phyloP scores from a whole-genome alignment of 2,113 vertebrate species.

The Campylorhamphus procurvoides region DNA sequence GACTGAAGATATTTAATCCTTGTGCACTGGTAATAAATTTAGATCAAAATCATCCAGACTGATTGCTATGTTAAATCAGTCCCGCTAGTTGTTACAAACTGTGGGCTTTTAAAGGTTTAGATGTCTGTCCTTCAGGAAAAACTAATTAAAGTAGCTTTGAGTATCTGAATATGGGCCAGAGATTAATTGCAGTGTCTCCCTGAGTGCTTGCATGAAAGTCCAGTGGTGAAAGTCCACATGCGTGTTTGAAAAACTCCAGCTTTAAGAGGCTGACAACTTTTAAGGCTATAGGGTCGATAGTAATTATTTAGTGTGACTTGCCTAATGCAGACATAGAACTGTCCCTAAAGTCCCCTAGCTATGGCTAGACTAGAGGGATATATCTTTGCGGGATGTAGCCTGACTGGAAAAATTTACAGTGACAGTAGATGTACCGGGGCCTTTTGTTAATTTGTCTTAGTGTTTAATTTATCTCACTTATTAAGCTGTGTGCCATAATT shows the following conservation, averaged over 20 bases:
- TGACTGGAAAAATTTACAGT: not conserved
- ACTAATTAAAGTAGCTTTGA: not conserved
- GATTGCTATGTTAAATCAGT: not conserved
- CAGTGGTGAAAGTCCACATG: not conserved
- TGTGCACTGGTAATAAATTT: not conserved
- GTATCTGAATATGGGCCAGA: not conserved
- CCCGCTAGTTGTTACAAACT: not conserved
- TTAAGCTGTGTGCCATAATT: not conserved
- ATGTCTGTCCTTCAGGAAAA: not conserved
- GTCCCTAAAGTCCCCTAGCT: not conserved
- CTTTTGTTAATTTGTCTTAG: constrained; percentile 2
- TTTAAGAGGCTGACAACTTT: not conserved
- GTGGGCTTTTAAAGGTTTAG: not conserved
- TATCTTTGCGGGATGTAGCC: not conserved
- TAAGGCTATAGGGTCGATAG: not conserved
- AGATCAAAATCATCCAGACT: not conserved
- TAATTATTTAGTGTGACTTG: not conserved
- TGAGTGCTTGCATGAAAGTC: not conserved
- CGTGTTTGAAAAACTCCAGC: not conserved
- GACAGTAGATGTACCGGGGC: not conserved
- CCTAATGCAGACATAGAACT: not conserved
- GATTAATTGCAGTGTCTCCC: not conserved
- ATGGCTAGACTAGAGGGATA: not conserved
- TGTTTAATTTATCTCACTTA: not conserved
- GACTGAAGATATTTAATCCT: not conserved